phyloP scores from a whole-genome alignment of 2,888 invertebrate genomes.

The Calliphora vomitoria region DNA sequence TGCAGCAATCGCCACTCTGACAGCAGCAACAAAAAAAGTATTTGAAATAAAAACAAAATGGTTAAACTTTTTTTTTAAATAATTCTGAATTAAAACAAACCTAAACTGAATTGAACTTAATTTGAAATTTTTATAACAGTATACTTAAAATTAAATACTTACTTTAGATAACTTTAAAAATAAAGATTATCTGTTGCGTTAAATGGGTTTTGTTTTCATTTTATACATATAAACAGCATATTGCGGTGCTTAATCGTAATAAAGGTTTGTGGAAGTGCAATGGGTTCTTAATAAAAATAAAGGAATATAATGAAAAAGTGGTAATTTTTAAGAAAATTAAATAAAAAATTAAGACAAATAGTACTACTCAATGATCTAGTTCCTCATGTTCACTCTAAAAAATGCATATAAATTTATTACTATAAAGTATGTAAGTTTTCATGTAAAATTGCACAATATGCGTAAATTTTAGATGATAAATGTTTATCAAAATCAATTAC shows the following conservation, averaged over 20 bases:
- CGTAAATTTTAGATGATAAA: too few species aligned
- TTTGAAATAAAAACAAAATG: constrained; percentile 25
- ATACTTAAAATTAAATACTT: constrained; percentile 20
- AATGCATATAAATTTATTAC: too few species aligned
- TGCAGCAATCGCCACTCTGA: constrained; percentile 49
- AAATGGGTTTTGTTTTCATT: constrained; percentile 10
- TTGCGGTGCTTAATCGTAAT: not conserved
- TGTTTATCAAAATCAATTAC: too few species aligned
- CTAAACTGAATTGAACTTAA: constrained; percentile 9
- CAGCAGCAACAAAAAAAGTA: not conserved
- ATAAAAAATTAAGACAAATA: too few species aligned
- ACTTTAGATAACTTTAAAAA: constrained; percentile 25
- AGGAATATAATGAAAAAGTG: too few species aligned
- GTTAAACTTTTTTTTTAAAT: constrained; percentile 7
- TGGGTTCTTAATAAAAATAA: too few species aligned
- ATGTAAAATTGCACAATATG: too few species aligned
- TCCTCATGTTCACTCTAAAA: too few species aligned
- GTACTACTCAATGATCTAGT: too few species aligned
- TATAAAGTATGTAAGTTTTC: too few species aligned
- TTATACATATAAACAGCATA: not conserved
- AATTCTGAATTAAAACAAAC: not conserved
- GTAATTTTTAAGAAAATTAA: too few species aligned
- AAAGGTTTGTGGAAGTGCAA: not conserved
- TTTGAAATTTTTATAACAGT: not conserved
- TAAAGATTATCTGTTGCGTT: constrained; percentile 12